phyloP scores from a whole-genome alignment of 1,140 invertebrate genomes.

The Dinoponera quadriceps region DNA sequence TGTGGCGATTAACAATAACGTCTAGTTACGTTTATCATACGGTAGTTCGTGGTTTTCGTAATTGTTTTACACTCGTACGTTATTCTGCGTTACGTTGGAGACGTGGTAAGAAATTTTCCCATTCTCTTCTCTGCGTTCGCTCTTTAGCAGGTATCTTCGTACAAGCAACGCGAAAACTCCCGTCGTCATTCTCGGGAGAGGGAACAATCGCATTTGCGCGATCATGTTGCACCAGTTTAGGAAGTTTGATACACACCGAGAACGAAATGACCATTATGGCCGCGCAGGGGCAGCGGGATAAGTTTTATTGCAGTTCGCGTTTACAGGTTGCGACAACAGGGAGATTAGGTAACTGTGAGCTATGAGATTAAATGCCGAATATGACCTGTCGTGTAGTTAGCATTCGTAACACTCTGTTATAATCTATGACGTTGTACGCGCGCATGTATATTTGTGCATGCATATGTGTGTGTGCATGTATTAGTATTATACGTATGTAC shows the following conservation, averaged over 20 bases:
- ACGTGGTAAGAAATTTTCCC: background rate
- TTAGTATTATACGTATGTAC: background rate
- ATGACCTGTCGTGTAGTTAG: conserved; percentile 59
- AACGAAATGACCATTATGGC: conserved; percentile 45
- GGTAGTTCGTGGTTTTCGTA: too few relatives aligned
- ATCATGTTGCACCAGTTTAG: conserved; percentile 20
- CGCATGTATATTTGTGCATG: background rate
- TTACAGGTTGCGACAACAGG: conserved; percentile 32
- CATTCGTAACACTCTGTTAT: conserved; percentile 47
- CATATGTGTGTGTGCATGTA: too few relatives aligned
- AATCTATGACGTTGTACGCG: conserved; percentile 10
- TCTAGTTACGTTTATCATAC: too few relatives aligned
- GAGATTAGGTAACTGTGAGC: conserved; percentile 70
- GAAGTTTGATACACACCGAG: conserved; percentile 39
- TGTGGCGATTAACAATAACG: conserved; percentile 3
- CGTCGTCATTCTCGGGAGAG: background rate
- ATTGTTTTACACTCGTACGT: too few relatives aligned
- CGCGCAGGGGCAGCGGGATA: conserved; percentile 2
- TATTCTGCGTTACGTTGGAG: too few relatives aligned
- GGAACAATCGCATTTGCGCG: conserved; percentile 28
- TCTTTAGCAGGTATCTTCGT: conserved; percentile 3
- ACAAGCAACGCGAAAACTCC: background rate
- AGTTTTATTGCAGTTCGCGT: conserved; percentile 70
- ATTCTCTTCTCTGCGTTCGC: too few relatives aligned
- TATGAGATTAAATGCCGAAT: conserved; percentile 69